These are phyloP conservation scores for Cynopterus brachyotis DNA, from an alignment of 2,113 vertebrate genomes.

Conservation along the genomic window DNA sequence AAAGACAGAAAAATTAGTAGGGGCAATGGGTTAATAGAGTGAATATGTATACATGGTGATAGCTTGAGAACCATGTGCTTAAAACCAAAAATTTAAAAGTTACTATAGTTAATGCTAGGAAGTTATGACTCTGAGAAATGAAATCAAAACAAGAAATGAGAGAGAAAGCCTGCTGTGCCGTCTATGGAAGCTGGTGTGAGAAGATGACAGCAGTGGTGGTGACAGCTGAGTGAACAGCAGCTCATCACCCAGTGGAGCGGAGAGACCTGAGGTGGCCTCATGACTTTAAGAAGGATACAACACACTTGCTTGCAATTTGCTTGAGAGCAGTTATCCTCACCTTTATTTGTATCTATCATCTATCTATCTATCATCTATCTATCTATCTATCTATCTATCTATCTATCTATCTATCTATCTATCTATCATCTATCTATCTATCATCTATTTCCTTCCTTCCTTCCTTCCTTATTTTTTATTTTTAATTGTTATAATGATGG, in stretches of 20 bases:
- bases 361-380: too few species aligned
- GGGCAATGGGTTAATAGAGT: background rate
- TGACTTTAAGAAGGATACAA: too few species aligned
- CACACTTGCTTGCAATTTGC: background rate
- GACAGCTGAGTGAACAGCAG: background rate
- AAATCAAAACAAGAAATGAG: background rate
- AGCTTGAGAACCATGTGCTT: background rate
- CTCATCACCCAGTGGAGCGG: too few species aligned
- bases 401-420: too few species aligned
- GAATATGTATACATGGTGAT: too few species aligned
- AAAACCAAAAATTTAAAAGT: background rate
- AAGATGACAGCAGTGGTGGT: too few species aligned
- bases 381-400: too few species aligned
- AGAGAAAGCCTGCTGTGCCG: background rate
- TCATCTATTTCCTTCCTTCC: too few species aligned
- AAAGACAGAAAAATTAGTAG: background rate
- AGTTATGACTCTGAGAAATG: background rate
- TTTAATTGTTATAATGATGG: background rate
- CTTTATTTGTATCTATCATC: background rate
- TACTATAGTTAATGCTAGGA: background rate
- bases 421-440: too few species aligned
- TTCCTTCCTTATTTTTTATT: background rate
- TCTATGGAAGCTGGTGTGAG: background rate
- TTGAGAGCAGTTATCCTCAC: background rate
- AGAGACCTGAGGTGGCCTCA: rapidly evolving